Evolutionary conservation across 2,113 vertebrate genomes (phyloP).

Genomic region (Antidorcas marsupialis): DNA sequence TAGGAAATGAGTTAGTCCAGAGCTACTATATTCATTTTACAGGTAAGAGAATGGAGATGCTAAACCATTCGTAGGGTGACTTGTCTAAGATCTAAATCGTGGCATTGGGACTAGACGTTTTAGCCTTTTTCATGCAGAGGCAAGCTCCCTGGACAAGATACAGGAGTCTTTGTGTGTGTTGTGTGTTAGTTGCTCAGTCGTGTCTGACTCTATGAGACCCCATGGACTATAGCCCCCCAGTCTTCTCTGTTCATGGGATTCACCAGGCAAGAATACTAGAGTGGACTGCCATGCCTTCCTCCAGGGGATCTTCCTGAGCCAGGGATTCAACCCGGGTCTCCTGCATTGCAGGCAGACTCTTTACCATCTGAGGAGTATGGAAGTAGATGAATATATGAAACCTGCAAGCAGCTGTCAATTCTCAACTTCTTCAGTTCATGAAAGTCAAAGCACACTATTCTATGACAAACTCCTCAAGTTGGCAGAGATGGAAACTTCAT

Average conservation of each 20-base stretch:
- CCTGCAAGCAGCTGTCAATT: not conserved
- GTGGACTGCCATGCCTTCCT: not conserved
- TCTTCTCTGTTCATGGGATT: not conserved
- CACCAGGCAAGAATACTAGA: not conserved
- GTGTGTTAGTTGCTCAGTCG: not conserved
- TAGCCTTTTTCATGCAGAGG: not conserved
- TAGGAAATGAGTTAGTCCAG: not conserved
- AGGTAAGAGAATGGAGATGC: not conserved
- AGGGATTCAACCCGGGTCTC: not conserved
- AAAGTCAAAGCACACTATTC: fast-evolving
- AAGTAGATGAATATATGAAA: not conserved
- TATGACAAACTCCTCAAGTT: not conserved
- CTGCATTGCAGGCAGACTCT: not conserved
- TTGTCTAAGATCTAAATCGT: not conserved
- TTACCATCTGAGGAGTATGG: not conserved
- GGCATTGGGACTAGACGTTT: not conserved
- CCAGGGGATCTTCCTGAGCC: not conserved
- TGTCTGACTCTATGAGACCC: not conserved
- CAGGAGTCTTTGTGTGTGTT: not conserved
- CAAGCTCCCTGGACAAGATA: not conserved
- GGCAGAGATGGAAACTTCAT: not conserved
- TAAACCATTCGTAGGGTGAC: not conserved
- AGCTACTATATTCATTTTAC: not conserved
- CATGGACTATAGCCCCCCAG: not conserved
- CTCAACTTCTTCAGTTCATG: not conserved